phyloP scores from a whole-genome alignment of 2,888 invertebrate genomes.

The Hartigia nigra region DNA sequence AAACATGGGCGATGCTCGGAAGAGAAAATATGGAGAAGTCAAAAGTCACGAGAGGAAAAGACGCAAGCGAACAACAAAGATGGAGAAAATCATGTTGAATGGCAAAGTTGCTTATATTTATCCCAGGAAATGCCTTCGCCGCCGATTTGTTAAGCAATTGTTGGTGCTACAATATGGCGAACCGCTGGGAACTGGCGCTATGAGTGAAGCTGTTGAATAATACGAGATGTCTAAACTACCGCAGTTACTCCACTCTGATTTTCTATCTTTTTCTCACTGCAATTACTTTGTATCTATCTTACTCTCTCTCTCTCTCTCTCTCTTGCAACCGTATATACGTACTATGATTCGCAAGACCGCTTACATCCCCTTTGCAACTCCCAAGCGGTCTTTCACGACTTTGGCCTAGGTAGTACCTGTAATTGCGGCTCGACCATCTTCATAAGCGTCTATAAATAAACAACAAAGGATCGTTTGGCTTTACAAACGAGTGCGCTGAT shows the following conservation, averaged over 20 bases:
- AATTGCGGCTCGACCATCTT: constrained; percentile 24
- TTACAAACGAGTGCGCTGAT: not conserved
- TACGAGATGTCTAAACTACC: constrained; percentile 41
- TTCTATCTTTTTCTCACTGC: not conserved
- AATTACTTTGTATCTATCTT: not conserved
- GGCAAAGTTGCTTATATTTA: constrained; percentile 32
- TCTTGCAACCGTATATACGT: not conserved
- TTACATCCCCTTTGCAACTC: constrained; percentile 4
- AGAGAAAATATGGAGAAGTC: constrained; percentile 7
- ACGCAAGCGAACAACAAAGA: constrained; percentile 17
- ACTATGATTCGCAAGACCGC: not conserved
- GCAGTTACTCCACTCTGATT: constrained; percentile 22
- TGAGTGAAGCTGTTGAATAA: constrained; percentile 39
- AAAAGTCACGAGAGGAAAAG: constrained; percentile 2
- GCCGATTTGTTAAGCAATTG: constrained; percentile 44
- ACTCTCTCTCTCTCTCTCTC: not conserved
- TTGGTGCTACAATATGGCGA: constrained; percentile 20
- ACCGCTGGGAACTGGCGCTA: constrained; percentile 31
- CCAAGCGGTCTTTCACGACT: constrained; percentile 16
- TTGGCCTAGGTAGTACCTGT: constrained; percentile 24
- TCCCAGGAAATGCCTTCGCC: constrained; percentile 39
- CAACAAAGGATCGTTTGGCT: constrained; percentile 14
- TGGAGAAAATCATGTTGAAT: constrained; percentile 35
- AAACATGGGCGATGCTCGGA: constrained; percentile 4
- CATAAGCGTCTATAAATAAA: constrained; percentile 25